phyloP scores from a whole-genome alignment of 2,797 vertebrate genomes.

The Microctenopoma stevenorrisi region DNA sequence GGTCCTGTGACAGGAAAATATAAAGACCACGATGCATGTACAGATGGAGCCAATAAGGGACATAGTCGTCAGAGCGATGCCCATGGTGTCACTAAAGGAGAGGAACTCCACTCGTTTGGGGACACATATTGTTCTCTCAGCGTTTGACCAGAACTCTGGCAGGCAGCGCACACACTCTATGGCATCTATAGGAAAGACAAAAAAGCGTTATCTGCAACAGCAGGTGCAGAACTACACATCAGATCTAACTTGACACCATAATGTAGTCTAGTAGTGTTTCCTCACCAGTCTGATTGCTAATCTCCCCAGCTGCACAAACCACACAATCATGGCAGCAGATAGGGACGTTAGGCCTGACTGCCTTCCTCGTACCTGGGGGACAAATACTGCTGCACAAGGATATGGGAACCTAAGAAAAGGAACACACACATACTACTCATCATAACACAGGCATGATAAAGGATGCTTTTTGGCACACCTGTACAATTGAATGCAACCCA shows the following conservation, averaged over 20 bases:
- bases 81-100: slow-evolving; percentile 83
- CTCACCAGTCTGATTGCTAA: slow-evolving; percentile 87
- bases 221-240: too few species aligned
- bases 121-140: slow-evolving; percentile 77
- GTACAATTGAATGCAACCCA: too few species aligned
- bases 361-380: slow-evolving; percentile 82
- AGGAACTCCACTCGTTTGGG: slow-evolving; percentile 85
- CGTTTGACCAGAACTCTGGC: slow-evolving; percentile 85
- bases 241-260: background rate
- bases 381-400: slow-evolving; percentile 86
- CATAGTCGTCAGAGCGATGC: slow-evolving; percentile 73
- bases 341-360: slow-evolving; percentile 82
- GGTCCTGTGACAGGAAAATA: slow-evolving; percentile 76
- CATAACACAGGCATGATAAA: slow-evolving; percentile 9
- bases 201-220: background rate
- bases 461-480: background rate
- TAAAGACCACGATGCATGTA: slow-evolving; percentile 72
- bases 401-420: slow-evolving; percentile 78
- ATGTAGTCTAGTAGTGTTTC: slow-evolving; percentile 14
- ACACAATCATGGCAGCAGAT: slow-evolving; percentile 88
- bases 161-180: slow-evolving; percentile 83
- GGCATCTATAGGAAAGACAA: slow-evolving; percentile 74
- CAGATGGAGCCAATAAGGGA: slow-evolving; percentile 80
- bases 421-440: slow-evolving; percentile 42
- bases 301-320: slow-evolving; percentile 84